Conservation (phyloP, 2,113 vertebrate genomes). For the Atlantisia rogersi region DNA sequence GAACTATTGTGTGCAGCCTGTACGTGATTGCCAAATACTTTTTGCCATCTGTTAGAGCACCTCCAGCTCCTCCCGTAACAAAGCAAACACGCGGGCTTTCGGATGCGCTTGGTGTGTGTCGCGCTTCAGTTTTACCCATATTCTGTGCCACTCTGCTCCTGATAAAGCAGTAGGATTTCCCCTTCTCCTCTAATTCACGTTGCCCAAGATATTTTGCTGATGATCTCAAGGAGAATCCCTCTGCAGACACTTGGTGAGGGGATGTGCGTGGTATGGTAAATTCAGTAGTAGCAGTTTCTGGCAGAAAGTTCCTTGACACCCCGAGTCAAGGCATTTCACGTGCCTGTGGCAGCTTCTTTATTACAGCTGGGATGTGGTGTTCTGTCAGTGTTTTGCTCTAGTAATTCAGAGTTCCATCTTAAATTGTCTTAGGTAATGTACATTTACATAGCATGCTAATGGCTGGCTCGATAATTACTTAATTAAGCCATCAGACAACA, state of each 20-base stretch:
- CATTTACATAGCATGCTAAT: constrained; percentile 19
- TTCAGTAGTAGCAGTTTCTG: background rate
- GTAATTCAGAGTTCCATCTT: constrained; percentile 1
- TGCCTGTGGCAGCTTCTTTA: background rate
- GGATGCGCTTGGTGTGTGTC: background rate
- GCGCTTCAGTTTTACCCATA: background rate
- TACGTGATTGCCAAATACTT: constrained; percentile 31
- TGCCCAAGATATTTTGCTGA: background rate
- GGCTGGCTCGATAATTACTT: constrained; percentile 58
- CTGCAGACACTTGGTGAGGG: background rate
- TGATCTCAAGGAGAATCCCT: background rate
- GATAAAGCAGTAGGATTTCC: background rate
- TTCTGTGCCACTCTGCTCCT: background rate
- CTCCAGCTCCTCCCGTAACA: constrained; percentile 23
- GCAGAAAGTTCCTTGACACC: background rate
- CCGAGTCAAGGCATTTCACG: background rate
- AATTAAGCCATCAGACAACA: constrained; percentile 54
- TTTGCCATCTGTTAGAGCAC: constrained; percentile 64
- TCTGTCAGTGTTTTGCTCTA: background rate
- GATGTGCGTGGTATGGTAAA: background rate
- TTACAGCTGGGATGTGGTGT: background rate
- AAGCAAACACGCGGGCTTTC: background rate
- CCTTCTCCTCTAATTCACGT: background rate
- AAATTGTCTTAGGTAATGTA: constrained; percentile 30
- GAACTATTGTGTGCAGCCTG: constrained; percentile 1